Evolutionary conservation across 2,888 invertebrate species (phyloP).

Genomic region (Diabrotica balteata): DNA sequence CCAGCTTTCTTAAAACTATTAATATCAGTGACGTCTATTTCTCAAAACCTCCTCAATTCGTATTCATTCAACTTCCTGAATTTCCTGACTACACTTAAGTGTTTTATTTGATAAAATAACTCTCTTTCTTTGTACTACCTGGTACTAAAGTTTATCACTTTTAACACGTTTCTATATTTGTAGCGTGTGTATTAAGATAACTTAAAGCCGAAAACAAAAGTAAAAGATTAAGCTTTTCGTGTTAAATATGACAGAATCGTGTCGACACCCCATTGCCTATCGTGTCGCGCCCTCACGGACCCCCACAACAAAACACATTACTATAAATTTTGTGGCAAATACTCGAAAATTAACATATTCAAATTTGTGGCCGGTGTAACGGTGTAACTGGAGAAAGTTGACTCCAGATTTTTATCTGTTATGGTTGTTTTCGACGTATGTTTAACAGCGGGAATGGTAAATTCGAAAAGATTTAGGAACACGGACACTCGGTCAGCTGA

Average conservation of each 20-base stretch:
- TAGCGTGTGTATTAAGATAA: too few relatives aligned
- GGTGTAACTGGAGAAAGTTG: conserved; percentile 50
- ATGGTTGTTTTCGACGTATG: conserved; percentile 50
- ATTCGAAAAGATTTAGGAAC: conserved; percentile 12
- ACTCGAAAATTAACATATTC: conserved; percentile 56
- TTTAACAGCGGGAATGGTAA: conserved; percentile 46
- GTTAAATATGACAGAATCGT: conserved; percentile 54
- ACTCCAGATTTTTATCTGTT: conserved; percentile 53
- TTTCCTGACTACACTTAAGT: too few relatives aligned
- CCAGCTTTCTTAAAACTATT: too few relatives aligned
- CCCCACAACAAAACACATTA: conserved; percentile 51
- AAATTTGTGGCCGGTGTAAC: conserved; percentile 43
- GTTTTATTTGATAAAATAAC: too few relatives aligned
- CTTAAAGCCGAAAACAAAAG: not conserved
- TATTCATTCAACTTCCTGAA: too few relatives aligned
- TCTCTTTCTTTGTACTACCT: too few relatives aligned
- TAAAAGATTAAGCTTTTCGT: conserved; percentile 42
- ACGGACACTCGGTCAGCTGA: not conserved
- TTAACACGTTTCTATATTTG: too few relatives aligned
- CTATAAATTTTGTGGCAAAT: conserved; percentile 52
- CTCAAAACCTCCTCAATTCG: too few relatives aligned
- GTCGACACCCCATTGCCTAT: conserved; percentile 58
- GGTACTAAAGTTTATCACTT: too few relatives aligned
- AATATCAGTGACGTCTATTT: too few relatives aligned
- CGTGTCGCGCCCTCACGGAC: conserved; percentile 54